Evolutionary conservation across 2,888 invertebrate species (phyloP), one percentile per base, ranked within the genome.

Genomic region (Nipponacmea schrenckii): DNA sequence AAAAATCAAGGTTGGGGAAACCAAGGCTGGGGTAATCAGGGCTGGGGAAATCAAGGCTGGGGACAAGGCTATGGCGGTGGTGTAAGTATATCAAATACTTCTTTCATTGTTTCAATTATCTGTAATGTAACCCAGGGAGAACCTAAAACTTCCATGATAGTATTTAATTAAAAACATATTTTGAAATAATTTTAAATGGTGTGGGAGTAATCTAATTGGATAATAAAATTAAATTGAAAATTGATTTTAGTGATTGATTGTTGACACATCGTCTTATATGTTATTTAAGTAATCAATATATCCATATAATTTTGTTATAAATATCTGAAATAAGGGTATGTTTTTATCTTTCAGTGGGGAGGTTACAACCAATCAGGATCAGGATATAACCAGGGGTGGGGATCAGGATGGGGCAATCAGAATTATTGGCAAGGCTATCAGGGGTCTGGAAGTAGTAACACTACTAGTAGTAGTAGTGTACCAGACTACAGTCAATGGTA

Each of bases 1-100:
- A 71, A 77, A 44, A 74, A 70, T 69, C 78, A 82, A 46, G 74
- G 78, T 44, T 66, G 70, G 69, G 80, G 84, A 80, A 81, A 82
- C 12, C 74, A 79, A 50, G 81, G 82, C 64, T 79, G 79, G 80
- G 77, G 77, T 26, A 46, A 73, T 62, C 73, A 71, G 26, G 69
- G 74, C 62, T 65, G 62, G 67, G 72, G 75, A 71, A 63, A 68
- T 20, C 48, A 50, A 50, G 64, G 68, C 20, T 71, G 71, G 71
- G 68, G 71, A n/a, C 64, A 63, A 48, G 46, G 46, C 44, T 67
- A 64, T 26, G 64, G 64, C 12, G n/a, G 44, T 72, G 75, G 75
- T 70, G 74, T 15, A 65, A 68, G n/a, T 75, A 77, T 65, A 71
- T 69, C 44, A 73, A 79, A 39, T 39, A 39, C 5, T 2, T 39